Evolutionary conservation across 2,797 vertebrate species (phyloP).

Genomic region (Hydrophis major): DNA sequence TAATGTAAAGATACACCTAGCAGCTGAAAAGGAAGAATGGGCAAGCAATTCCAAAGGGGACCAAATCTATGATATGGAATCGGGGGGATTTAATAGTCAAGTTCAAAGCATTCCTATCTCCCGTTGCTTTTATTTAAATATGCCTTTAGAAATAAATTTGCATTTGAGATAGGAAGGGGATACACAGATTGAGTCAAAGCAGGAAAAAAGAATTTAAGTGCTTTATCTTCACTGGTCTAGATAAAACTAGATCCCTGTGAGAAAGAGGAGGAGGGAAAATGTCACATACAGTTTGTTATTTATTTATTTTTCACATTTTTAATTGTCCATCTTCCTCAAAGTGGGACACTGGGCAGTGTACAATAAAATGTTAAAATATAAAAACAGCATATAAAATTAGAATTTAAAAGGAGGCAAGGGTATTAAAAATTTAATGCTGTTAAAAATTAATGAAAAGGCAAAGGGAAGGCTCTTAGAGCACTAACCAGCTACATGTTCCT

Average conservation of each 20-base stretch:
- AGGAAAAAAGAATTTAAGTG: not conserved
- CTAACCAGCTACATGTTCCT: not conserved
- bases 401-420: not conserved
- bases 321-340: not conserved
- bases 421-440: not conserved
- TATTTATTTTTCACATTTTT: not conserved
- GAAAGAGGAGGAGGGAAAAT: not conserved
- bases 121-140: not conserved
- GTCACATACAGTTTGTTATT: not conserved
- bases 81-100: not conserved
- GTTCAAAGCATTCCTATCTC: not conserved
- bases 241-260: not conserved
- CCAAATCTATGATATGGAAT: not conserved
- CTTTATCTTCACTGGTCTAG: not conserved
- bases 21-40: not conserved
- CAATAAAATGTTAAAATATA: not conserved
- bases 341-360: not conserved
- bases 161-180: not conserved
- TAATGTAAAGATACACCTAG: not conserved
- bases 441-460: not conserved
- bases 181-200: not conserved
- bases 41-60: not conserved
- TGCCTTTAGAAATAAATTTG: not conserved
- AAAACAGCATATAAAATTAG: not conserved
- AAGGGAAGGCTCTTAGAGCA: not conserved